Percentiles rank a stretch among this genome's conserved stretches.
These are phyloP conservation scores for Xenops minutus DNA, from an alignment of 2,797 vertebrate species.

Conservation along the genomic window DNA sequence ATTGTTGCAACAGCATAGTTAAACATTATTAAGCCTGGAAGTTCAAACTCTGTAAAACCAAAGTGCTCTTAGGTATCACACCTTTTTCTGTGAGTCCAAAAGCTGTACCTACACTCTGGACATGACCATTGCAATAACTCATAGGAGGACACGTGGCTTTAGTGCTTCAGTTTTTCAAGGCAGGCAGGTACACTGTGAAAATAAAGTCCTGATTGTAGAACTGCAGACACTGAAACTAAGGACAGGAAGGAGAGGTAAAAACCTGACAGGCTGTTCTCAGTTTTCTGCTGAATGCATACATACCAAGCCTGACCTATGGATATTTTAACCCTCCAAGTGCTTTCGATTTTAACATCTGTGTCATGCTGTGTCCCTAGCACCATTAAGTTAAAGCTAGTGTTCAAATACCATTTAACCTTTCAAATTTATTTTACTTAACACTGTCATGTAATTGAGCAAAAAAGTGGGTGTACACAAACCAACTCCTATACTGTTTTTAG, in stretches of 20 bases:
- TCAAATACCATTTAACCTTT: neutral
- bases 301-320: neutral
- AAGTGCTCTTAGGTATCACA: neutral
- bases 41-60: neutral
- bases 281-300: neutral
- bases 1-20: neutral
- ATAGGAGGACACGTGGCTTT: accelerated
- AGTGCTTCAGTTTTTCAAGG: neutral
- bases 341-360: neutral
- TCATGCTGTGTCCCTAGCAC: neutral
- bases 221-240: neutral
- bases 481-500: neutral
- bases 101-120: neutral
- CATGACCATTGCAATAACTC: accelerated
- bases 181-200: neutral
- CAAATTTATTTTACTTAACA: neutral
- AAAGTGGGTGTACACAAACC: neutral
- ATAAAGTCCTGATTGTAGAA: neutral
- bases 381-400: accelerated
- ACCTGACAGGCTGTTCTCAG: neutral
- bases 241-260: neutral
- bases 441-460: neutral
- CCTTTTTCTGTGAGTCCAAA: neutral
- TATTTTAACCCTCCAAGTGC: neutral
- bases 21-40: neutral